A percentile compares a stretch with the other conserved stretches of the same genome.
Evolutionary conservation across 2,888 invertebrate genomes (phyloP).

Genomic region (Chalcis sispes): DNA sequence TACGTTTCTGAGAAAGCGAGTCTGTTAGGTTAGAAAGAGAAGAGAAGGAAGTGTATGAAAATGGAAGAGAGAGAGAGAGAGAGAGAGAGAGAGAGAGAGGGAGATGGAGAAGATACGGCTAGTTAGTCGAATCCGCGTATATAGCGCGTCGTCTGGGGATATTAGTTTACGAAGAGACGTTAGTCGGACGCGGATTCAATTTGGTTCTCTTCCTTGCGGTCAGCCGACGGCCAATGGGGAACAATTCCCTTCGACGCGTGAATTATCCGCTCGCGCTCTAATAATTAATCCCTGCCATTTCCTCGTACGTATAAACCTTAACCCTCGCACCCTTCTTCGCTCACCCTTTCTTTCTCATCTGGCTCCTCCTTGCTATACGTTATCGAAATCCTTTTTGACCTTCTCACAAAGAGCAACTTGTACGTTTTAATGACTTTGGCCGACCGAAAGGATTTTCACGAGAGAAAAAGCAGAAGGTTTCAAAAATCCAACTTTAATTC

Average conservation of each 20-base stretch:
- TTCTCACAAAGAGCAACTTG: slow-evolving; percentile 1
- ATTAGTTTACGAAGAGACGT: slow-evolving; percentile 56
- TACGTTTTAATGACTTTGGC: slow-evolving; percentile 19
- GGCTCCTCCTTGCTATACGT: neutral
- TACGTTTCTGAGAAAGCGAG: no score
- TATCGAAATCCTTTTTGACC: neutral
- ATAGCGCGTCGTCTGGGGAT: slow-evolving; percentile 31
- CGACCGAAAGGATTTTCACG: neutral
- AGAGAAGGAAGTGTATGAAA: neutral
- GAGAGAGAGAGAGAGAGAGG: no score
- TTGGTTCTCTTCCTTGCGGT: slow-evolving; percentile 42
- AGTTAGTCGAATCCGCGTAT: slow-evolving; percentile 22
- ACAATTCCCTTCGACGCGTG: slow-evolving; percentile 47
- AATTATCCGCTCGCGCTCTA: slow-evolving; percentile 16
- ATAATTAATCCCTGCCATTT: slow-evolving; percentile 49
- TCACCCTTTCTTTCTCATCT: slow-evolving; percentile 2
- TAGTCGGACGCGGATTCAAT: slow-evolving; percentile 52
- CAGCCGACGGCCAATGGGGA: slow-evolving; percentile 42
- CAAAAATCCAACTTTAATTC: no score
- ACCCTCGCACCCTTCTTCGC: neutral
- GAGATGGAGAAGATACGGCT: slow-evolving; percentile 13
- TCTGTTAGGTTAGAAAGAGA: no score
- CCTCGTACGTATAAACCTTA: neutral
- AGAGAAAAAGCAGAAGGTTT: no score
- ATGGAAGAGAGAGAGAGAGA: neutral